Percentiles rank a stretch among this genome's conserved stretches.
phyloP scores from a whole-genome alignment of 1,140 invertebrate species.

The Heterodera schachtii region DNA sequence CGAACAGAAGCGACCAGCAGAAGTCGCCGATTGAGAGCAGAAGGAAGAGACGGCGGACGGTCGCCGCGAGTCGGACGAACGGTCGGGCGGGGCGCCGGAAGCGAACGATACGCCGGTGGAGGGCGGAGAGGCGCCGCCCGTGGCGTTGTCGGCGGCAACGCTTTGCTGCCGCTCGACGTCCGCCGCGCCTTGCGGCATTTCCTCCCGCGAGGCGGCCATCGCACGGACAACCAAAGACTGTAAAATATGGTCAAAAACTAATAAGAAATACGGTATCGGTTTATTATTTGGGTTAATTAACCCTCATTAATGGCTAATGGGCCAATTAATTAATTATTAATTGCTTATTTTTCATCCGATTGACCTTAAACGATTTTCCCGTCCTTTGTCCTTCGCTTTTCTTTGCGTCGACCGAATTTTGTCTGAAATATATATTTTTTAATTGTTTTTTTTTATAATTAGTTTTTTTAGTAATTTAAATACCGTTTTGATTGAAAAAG shows the following conservation, averaged over 20 bases:
- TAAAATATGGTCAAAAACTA: neutral
- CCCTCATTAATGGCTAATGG: no score
- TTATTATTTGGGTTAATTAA: no score
- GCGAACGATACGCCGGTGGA: neutral
- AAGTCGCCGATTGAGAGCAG: no score
- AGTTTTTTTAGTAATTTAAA: no score
- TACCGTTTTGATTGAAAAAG: neutral
- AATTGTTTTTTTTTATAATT: neutral
- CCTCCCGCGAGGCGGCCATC: neutral
- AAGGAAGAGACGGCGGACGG: no score
- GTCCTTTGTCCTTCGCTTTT: neutral
- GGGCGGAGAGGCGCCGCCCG: slow-evolving; percentile 8
- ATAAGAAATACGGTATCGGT: no score
- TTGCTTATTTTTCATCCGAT: no score
- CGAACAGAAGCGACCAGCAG: no score
- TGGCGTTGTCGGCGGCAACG: neutral
- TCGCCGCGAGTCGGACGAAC: no score
- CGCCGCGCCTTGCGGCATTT: slow-evolving; percentile 3
- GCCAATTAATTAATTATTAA: no score
- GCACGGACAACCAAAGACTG: neutral
- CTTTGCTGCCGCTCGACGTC: neutral
- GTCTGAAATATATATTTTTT: neutral
- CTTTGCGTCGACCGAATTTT: neutral
- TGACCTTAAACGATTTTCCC: neutral
- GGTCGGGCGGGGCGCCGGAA: no score